Conservation (phyloP, 2,888 invertebrate genomes). For the Drosophila neonasuta region DNA sequence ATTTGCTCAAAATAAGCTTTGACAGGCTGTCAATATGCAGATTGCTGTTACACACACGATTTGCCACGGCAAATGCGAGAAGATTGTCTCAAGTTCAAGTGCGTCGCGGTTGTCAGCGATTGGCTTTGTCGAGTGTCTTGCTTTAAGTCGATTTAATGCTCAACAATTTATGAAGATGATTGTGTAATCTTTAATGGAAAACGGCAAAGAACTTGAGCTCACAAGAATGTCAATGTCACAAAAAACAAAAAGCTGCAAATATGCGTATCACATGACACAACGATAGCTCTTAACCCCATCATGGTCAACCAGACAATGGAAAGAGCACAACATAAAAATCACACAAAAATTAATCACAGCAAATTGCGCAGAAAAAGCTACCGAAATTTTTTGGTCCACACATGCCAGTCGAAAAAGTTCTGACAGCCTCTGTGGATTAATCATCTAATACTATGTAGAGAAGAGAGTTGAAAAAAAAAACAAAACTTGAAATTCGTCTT, state of each 20-base stretch:
- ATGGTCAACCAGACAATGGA: conserved; percentile 41
- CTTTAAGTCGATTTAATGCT: conserved; percentile 68
- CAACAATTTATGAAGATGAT: conserved; percentile 36
- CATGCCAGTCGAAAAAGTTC: conserved; percentile 49
- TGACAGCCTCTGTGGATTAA: conserved; percentile 66
- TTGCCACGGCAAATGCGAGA: conserved; percentile 39
- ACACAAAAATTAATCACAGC: conserved; percentile 74
- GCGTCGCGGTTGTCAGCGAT: conserved; percentile 50
- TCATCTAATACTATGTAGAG: conserved; percentile 59
- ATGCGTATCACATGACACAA: conserved; percentile 18
- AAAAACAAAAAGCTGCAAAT: neutral
- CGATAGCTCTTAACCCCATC: conserved; percentile 40
- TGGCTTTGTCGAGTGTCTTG: conserved; percentile 54
- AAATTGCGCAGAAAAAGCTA: conserved; percentile 75
- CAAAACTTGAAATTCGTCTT: conserved; percentile 75
- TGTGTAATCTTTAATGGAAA: conserved; percentile 36
- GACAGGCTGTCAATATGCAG: conserved; percentile 78
- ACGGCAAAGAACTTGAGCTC: conserved; percentile 16
- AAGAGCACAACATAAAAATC: conserved; percentile 47
- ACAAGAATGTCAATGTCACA: conserved; percentile 64
- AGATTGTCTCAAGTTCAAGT: conserved; percentile 68
- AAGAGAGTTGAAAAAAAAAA: conserved; percentile 22
- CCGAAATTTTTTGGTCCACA: conserved; percentile 50
- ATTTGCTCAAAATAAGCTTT: conserved; percentile 63
- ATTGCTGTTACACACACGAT: conserved; percentile 69